Evolutionary conservation across 2,888 invertebrate genomes (phyloP), one percentile per base, ranked within the genome.

Genomic region (Eristalis tenax): DNA sequence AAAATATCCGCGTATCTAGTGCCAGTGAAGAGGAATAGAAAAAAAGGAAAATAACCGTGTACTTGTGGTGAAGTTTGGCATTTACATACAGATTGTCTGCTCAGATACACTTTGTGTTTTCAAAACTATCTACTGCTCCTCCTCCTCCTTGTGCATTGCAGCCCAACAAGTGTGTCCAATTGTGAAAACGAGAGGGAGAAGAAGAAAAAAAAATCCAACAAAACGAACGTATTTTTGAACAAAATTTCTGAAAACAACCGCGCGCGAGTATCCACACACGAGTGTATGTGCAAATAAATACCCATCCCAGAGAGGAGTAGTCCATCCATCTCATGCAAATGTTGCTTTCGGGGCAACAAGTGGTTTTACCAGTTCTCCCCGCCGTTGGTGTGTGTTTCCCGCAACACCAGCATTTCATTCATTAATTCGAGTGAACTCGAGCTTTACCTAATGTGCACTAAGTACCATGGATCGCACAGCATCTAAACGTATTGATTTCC

Each of bases 401-500:
- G 65, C 40, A 74, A 43, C 73, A 65, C 63, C 57, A 78, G 40
- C 73, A 65, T 69, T 83, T 83, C 83, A 83, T 87, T 83, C 83
- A 87, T 86, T 86, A 79, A 83, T 77, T 15, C 50, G 2, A 71
- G 11, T 6, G 59, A 56, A 32, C 6, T 32, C 6, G 5, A 59
- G 3, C 43, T 78, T 65, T 65, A 23, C 64, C 69, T 66, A 70
- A 75, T 83, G 73, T 79, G 63, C 65, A 56, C 56, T 59, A 18
- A 32, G 5, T 73, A 74, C 74, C 88, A 91, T 82, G 90, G 89
- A 88, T 68, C 89, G 89, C 90, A 91, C 89, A 89, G 90, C 90
- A 91, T 90, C 90, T 91, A 90, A 77, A 80, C 66, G 68, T 88
- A 89, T 90, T 88, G 89, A 89, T 90, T 89, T 90, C 89, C 89